These are phyloP conservation scores for Aphidius ervi DNA, from an alignment of 1,140 invertebrate genomes.

Conservation along the genomic window DNA sequence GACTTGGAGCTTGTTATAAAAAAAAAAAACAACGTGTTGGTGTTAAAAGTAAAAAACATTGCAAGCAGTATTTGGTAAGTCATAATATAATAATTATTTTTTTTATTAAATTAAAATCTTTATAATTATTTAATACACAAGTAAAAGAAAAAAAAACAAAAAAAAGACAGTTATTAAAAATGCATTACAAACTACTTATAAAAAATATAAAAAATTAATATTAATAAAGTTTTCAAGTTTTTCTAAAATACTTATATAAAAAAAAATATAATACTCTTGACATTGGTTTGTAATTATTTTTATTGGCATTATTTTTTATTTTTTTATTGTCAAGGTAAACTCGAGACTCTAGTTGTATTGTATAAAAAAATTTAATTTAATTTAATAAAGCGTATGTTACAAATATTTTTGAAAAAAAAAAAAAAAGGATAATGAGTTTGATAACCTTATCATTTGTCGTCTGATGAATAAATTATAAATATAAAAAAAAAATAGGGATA, in stretches of 20 bases:
- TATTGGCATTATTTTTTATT: background rate
- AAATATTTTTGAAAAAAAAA: background rate
- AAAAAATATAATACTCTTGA: no score
- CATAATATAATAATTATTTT: background rate
- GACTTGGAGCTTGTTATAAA: conserved; percentile 25
- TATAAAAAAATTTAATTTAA: background rate
- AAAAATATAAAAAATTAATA: no score
- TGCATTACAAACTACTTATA: no score
- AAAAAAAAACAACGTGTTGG: conserved; percentile 36
- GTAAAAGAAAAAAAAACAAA: no score
- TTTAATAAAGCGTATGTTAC: no score
- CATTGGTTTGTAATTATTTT: background rate
- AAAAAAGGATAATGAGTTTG: conserved; percentile 23
- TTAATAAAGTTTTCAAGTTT: no score
- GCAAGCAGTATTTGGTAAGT: conserved; percentile 43
- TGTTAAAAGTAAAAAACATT: conserved; percentile 43
- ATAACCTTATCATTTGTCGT: conserved; percentile 20
- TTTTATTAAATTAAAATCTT: no score
- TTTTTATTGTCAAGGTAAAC: no score
- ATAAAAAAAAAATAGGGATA: conserved; percentile 4
- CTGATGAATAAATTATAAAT: conserved; percentile 18
- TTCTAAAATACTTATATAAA: no score
- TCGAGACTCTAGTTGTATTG: no score
- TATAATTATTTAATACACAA: no score
- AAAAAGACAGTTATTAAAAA: no score